These are phyloP conservation scores for Cerceris rybyensis DNA, from an alignment of 2,888 invertebrate genomes.

Conservation along the genomic window DNA sequence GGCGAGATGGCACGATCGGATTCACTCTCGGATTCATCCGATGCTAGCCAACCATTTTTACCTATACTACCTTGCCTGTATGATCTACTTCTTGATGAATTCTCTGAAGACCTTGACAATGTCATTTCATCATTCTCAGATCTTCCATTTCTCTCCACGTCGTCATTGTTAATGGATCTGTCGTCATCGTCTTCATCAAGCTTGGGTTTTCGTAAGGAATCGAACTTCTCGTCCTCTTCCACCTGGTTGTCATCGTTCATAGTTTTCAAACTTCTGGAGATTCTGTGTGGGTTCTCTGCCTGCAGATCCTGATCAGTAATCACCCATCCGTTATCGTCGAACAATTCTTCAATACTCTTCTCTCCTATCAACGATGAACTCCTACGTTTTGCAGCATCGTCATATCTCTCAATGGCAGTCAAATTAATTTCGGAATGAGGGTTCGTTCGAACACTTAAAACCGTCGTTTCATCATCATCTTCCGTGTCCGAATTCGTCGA, in stretches of 20 bases:
- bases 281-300: slow-evolving; percentile 10
- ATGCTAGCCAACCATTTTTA: slow-evolving; percentile 73
- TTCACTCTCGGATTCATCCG: slow-evolving; percentile 71
- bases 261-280: slow-evolving; percentile 6
- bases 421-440: slow-evolving; percentile 29
- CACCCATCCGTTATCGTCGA: slow-evolving; percentile 80
- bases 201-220: background rate
- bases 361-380: slow-evolving; percentile 60
- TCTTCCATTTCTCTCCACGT: background rate
- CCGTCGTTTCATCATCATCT: slow-evolving; percentile 45
- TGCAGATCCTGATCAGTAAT: slow-evolving; percentile 71
- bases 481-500: slow-evolving; percentile 34
- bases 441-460: slow-evolving; percentile 39
- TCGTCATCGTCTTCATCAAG: slow-evolving; percentile 6
- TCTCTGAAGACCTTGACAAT: slow-evolving; percentile 17
- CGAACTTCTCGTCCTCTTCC: background rate
- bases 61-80: slow-evolving; percentile 65
- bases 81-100: slow-evolving; percentile 34
- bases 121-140: background rate
- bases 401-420: slow-evolving; percentile 34
- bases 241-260: background rate
- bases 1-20: slow-evolving; percentile 52
- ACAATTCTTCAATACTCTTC: slow-evolving; percentile 70
- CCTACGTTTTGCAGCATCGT: slow-evolving; percentile 46
- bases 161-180: background rate